A percentile compares a stretch with the other conserved stretches of the same genome.
Evolutionary conservation across 2,888 invertebrate species (phyloP).

Genomic region (Saturnia pavonia): DNA sequence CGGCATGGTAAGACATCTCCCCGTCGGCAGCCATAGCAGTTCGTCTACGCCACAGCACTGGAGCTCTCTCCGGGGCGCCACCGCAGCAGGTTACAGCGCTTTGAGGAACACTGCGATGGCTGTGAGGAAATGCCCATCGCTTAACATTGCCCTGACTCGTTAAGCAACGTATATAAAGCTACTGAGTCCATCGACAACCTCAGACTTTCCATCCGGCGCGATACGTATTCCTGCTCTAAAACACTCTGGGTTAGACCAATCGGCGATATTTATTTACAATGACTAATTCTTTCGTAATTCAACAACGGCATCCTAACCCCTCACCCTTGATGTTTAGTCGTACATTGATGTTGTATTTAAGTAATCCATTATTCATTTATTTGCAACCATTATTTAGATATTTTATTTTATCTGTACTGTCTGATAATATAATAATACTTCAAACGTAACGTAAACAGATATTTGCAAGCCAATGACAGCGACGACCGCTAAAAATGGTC

Average conservation of each 20-base stretch:
- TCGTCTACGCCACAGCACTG: conserved; percentile 68
- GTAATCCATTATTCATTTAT: conserved; percentile 42
- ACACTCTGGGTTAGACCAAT: background rate
- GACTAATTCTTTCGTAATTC: conserved; percentile 26
- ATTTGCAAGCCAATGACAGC: too few relatives aligned
- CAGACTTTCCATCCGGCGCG: background rate
- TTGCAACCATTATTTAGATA: conserved; percentile 44
- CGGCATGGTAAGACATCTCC: conserved; percentile 95
- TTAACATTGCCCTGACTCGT: conserved; percentile 87
- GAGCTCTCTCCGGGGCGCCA: conserved; percentile 76
- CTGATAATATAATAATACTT: too few relatives aligned
- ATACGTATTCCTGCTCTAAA: background rate
- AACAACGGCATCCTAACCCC: conserved; percentile 50
- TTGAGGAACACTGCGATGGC: conserved; percentile 78
- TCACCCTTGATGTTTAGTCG: conserved; percentile 59
- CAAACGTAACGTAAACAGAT: too few relatives aligned
- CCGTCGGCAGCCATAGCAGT: conserved; percentile 84
- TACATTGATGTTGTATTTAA: conserved; percentile 58
- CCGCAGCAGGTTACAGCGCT: conserved; percentile 80
- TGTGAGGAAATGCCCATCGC: conserved; percentile 89
- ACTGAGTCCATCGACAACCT: background rate
- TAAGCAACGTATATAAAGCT: conserved; percentile 40
- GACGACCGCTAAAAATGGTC: too few relatives aligned
- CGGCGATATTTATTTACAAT: background rate
- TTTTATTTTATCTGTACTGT: conserved; percentile 36